Percentiles rank a stretch among this genome's conserved stretches.
These are phyloP conservation scores for Lasiommata megera DNA, from an alignment of 2,888 invertebrate species.

Conservation along the genomic window DNA sequence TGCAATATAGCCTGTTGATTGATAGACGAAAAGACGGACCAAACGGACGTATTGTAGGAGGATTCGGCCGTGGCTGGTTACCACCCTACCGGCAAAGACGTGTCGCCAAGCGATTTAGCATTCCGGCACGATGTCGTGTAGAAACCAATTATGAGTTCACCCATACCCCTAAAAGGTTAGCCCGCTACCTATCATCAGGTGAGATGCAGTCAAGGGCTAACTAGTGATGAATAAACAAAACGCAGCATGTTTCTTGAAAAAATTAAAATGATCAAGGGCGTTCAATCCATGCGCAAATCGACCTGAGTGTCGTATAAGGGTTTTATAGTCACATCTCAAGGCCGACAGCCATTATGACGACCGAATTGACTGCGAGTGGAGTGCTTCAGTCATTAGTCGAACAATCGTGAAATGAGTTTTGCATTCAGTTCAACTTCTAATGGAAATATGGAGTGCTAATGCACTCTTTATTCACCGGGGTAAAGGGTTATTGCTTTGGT, in stretches of 20 bases:
- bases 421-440: slow-evolving; percentile 23
- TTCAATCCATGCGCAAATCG: slow-evolving; percentile 41
- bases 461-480: not conserved
- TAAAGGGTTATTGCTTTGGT: not conserved
- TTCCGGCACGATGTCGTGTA: no score
- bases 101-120: no score
- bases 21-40: no score
- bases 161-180: no score
- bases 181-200: no score
- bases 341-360: slow-evolving; percentile 48
- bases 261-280: slow-evolving; percentile 45
- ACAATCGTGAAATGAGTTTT: slow-evolving; percentile 33
- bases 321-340: slow-evolving; percentile 63
- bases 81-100: no score
- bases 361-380: slow-evolving; percentile 45
- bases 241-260: not conserved
- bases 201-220: no score
- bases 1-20: no score
- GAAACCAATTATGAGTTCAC: no score
- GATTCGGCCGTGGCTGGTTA: no score
- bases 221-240: no score
- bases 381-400: slow-evolving; percentile 37
- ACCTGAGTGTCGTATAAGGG: slow-evolving; percentile 58
- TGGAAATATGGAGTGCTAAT: slow-evolving; percentile 18
- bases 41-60: no score